Conservation (phyloP, 2,113 vertebrate genomes). For the Chaetodon auriga region DNA sequence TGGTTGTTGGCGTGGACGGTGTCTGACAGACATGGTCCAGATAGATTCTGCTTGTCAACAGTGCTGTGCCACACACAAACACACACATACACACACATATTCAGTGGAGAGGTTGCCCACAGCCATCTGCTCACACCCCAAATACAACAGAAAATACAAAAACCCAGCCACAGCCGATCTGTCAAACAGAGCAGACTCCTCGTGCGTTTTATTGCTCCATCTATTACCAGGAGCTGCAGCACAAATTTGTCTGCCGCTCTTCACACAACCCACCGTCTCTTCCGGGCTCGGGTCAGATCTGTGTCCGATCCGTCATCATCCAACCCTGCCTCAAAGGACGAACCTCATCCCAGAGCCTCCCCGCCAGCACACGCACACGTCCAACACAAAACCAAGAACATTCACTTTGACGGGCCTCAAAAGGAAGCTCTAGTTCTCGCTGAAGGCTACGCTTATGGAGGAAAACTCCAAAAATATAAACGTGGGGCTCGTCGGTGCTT, state of each 20-base stretch:
- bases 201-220: constrained; percentile 28
- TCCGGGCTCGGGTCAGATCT: constrained; percentile 49
- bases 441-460: constrained; percentile 47
- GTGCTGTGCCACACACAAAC: constrained; percentile 1
- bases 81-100: background rate
- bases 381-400: constrained; percentile 61
- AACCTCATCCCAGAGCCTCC: constrained; percentile 48
- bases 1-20: constrained; percentile 26
- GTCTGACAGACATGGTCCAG: constrained; percentile 24
- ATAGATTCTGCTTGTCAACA: constrained; percentile 33
- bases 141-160: constrained; percentile 36
- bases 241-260: constrained; percentile 19
- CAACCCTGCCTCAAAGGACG: constrained; percentile 58
- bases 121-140: constrained; percentile 14
- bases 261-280: constrained; percentile 30
- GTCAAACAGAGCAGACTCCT: constrained; percentile 27
- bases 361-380: constrained; percentile 32
- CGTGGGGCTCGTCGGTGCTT: constrained; percentile 36
- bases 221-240: constrained; percentile 41
- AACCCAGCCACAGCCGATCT: constrained; percentile 33
- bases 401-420: constrained; percentile 62
- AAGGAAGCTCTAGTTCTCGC: constrained; percentile 47
- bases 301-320: constrained; percentile 67
- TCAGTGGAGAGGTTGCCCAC: constrained; percentile 3
- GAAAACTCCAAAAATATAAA: constrained; percentile 57